Base-by-base conservation (phyloP, 2,797 vertebrate genomes). In the Mallotus villosus region DNA sequence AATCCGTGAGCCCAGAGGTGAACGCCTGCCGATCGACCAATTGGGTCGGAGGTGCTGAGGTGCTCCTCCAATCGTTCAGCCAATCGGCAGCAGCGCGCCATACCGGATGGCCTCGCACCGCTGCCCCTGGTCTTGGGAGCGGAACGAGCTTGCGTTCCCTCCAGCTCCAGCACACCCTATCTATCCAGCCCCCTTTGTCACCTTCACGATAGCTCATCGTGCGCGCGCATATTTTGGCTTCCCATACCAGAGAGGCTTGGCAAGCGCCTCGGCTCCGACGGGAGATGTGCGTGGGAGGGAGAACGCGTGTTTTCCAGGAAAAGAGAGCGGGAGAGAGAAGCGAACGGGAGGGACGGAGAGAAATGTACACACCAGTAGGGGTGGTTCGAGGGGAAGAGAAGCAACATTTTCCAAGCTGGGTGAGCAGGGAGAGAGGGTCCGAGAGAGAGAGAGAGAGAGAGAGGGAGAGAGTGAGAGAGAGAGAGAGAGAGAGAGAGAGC, bases 11-110 rank as follows among this genome's bases (percentile, higher is more conserved):
- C 77, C 78, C 80, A 79, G 80, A 87, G 84, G 83, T 85, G 80
- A 81, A 82, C 74, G 75, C 76, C 78, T 86, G 80, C 80, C 75
- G 78, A 82, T 78, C 74, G 72, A 82, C 84, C 84, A 81, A 82
- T 77, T 80, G 77, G 68, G 74, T 76, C 71, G 73, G 80, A 90
- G 87, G 70, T 82, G 86, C 86, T 88, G 88, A 84, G 85, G 73
- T 80, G 62, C 51, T 61, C 60, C 61, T 65, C 12, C 63, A 14
- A 14, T 49, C 62, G 61, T 73, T 61, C 58, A 67, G 62, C 58
- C 57, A 61, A 74, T 70, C 67, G 29, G 62, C 62, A 74, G 67
- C 41, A 72, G 25, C 55, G 32, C 49, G 19, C 64, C 25, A 58
- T 32, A 63, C 29, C 24, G 75, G 79, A 78, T 77, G 79, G 74